Evolutionary conservation across 2,888 invertebrate genomes (phyloP).

Genomic region (Sinopyrophorus schimmeli): DNA sequence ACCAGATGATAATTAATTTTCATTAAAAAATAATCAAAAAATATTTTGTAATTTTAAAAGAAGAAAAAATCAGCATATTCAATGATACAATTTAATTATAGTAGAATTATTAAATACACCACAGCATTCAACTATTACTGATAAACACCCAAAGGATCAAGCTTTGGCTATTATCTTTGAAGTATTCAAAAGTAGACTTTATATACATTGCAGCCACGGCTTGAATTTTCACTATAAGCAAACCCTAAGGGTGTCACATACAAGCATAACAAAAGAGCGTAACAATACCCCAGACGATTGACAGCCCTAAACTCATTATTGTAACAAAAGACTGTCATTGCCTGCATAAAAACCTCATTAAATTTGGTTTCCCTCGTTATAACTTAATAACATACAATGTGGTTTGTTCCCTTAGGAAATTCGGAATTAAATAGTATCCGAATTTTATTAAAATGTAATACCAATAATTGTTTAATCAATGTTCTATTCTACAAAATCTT

Average conservation of each 20-base stretch:
- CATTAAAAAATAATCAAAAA: no score
- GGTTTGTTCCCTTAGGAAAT: slow-evolving; percentile 37
- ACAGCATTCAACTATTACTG: slow-evolving; percentile 31
- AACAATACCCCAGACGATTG: slow-evolving; percentile 53
- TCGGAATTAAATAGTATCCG: slow-evolving; percentile 34
- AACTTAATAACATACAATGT: slow-evolving; percentile 48
- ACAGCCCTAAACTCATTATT: slow-evolving; percentile 56
- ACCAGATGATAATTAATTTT: no score
- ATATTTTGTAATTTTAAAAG: no score
- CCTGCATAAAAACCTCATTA: slow-evolving; percentile 58
- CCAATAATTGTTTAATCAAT: slow-evolving; percentile 8
- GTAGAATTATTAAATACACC: no score
- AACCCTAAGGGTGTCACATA: slow-evolving; percentile 36
- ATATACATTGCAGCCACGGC: slow-evolving; percentile 21
- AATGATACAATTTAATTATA: no score
- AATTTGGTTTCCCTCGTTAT: slow-evolving; percentile 50
- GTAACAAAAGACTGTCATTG: slow-evolving; percentile 57
- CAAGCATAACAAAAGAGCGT: slow-evolving; percentile 42
- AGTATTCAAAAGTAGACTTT: slow-evolving; percentile 32
- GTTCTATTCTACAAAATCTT: no score
- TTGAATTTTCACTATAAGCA: slow-evolving; percentile 33
- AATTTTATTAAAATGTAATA: slow-evolving; percentile 30
- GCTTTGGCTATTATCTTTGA: slow-evolving; percentile 26
- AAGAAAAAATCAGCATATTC: no score
- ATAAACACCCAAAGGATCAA: slow-evolving; percentile 33